Percentiles rank a stretch among this genome's conserved stretches.
phyloP scores from a whole-genome alignment of 2,888 invertebrate species.

The Amiota minor region DNA sequence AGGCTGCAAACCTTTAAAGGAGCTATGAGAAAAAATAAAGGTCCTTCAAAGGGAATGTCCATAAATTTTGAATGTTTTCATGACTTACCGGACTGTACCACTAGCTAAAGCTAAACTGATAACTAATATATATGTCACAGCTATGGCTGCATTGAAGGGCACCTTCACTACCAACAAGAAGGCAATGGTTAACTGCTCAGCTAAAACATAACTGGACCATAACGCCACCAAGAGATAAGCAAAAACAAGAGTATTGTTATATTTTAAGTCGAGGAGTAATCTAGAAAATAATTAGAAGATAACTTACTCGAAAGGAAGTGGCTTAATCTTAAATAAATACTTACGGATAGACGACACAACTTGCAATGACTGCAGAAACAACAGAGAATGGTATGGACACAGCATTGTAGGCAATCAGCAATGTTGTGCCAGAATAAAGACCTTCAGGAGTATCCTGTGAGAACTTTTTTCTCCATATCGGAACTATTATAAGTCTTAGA shows the following conservation, averaged over 20 bases:
- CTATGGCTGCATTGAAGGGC: conserved; percentile 83
- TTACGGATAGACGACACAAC: conserved; percentile 84
- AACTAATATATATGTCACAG: conserved; percentile 85
- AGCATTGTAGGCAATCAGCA: conserved; percentile 86
- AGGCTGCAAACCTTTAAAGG: conserved; percentile 84
- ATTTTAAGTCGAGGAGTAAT: conserved; percentile 68
- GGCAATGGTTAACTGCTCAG: conserved; percentile 89
- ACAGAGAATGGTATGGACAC: conserved; percentile 88
- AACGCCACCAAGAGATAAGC: conserved; percentile 81
- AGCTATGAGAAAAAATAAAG: conserved; percentile 75
- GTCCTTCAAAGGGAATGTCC: background rate
- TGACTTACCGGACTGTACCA: conserved; percentile 82
- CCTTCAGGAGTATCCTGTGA: conserved; percentile 94
- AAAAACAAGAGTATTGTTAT: conserved; percentile 74
- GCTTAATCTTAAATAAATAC: conserved; percentile 52
- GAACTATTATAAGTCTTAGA: conserved; percentile 75
- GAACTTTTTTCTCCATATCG: conserved; percentile 90
- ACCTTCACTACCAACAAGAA: conserved; percentile 87
- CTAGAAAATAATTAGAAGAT: conserved; percentile 44
- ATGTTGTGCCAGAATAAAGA: conserved; percentile 88
- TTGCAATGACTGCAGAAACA: conserved; percentile 81
- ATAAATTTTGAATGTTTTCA: background rate
- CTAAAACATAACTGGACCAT: conserved; percentile 89
- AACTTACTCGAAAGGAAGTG: background rate
- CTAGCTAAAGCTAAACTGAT: conserved; percentile 82